Evolutionary conservation across 2,113 vertebrate species (phyloP), one percentile per base, ranked within the genome.

Genomic region (Scartelaos histophorus): DNA sequence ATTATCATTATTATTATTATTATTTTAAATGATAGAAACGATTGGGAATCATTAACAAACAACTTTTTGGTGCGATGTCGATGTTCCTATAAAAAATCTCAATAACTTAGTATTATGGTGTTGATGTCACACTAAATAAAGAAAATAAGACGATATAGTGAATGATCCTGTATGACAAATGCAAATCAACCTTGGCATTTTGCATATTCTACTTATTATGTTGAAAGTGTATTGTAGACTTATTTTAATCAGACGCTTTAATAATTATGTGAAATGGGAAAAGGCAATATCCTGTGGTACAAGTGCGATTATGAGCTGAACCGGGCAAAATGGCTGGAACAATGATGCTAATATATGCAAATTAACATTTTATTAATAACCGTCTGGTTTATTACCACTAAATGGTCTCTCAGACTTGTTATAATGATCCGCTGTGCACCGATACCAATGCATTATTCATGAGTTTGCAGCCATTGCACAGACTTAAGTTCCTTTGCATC

Each of bases 371-470:
- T 53, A 15, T 74, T 71, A 78, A 56, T 7, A 34, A 73, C 70
- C 3, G 12, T 69, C 19, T 66, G 29, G 38, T 73, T 51, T 24
- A 46, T 35, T 65, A 56, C 22, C 13, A 69, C 17, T 34, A 66
- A 76, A 70, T 16, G 5, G 10, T 67, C 68, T 58, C 69, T 5
- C n/a, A 65, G 22, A 68, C 15, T 7, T 34, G 15, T 61, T 17
- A 34, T 70, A 53, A 70, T 75, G 69, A 79, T 61, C 29, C 79
- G 45, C 35, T 47, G 56, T 51, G n/a, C 29, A 54, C 19, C 51
- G 43, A 67, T 69, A 51, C 58, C 71, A 43, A 66, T 61, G 22
- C 35, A 51, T 47, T 69, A 57, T 61, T 29, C 66, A 47, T n/a
- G 66, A 38, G 68, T 56, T 38, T n/a, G 53, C 73, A 6, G 62